phyloP scores from a whole-genome alignment of 2,797 vertebrate species.

The Esox masquinongy region DNA sequence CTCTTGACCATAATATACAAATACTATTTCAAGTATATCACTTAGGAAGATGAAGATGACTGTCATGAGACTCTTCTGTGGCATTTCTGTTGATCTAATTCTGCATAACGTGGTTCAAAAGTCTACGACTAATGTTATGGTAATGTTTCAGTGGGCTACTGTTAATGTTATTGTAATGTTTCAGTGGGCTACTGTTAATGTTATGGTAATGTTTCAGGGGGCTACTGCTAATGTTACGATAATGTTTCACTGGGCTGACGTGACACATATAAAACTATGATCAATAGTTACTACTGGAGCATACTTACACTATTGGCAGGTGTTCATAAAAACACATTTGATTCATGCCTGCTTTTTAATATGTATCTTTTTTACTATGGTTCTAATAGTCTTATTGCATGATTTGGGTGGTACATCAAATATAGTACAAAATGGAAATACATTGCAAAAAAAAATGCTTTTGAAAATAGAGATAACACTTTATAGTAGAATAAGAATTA shows the following conservation, averaged over 20 bases:
- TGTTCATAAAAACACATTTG: not conserved
- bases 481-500: not conserved
- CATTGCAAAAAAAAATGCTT: constrained; percentile 34
- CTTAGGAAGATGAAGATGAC: not conserved
- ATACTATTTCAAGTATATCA: not conserved
- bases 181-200: not conserved
- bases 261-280: constrained; percentile 6
- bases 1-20: constrained; percentile 3
- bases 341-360: not conserved
- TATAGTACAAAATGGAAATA: constrained; percentile 48
- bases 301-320: constrained; percentile 18
- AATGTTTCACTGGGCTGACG: not conserved
- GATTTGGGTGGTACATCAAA: constrained; percentile 25
- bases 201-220: not conserved
- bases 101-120: not conserved
- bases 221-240: constrained; percentile 4
- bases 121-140: not conserved
- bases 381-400: constrained; percentile 4
- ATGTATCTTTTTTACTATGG: not conserved
- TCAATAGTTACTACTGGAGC: not conserved
- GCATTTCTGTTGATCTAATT: not conserved
- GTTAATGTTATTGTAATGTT: not conserved
- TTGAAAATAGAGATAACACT: constrained; percentile 2
- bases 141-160: not conserved
- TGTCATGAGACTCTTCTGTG: not conserved